A percentile compares a stretch with the other conserved stretches of the same genome.
phyloP scores from a whole-genome alignment of 1,140 invertebrate species.

The Lamellibrachia luymesi region DNA sequence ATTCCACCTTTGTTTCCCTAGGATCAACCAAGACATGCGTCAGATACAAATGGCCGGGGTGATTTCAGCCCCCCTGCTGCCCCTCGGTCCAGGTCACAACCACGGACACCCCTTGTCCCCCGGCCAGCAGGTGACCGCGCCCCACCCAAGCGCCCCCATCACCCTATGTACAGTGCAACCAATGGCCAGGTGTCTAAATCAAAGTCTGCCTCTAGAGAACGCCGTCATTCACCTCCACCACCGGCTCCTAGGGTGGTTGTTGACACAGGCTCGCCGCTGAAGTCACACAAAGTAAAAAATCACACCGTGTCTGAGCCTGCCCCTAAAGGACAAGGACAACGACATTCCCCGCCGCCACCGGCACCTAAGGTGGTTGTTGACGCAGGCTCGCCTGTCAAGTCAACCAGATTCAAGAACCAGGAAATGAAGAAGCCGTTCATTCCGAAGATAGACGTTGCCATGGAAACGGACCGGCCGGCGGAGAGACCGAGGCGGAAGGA shows the following conservation, averaged over 20 bases:
- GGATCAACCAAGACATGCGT: background rate
- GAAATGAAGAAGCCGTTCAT: background rate
- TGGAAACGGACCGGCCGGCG: constrained; percentile 17
- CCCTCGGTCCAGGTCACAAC: background rate
- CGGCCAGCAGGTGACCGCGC: background rate
- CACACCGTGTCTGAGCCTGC: constrained; percentile 15
- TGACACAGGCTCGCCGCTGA: background rate
- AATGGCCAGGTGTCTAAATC: background rate
- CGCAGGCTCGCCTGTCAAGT: background rate
- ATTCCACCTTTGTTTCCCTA: background rate
- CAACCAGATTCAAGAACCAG: background rate
- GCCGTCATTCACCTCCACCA: background rate
- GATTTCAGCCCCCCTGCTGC: background rate
- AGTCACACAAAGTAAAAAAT: background rate
- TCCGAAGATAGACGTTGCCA: constrained; percentile 14
- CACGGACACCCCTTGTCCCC: background rate
- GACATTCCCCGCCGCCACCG: background rate
- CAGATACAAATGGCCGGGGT: background rate
- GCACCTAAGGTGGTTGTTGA: background rate
- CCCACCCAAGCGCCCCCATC: background rate
- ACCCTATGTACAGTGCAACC: background rate
- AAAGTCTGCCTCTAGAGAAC: background rate
- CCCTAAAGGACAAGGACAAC: constrained; percentile 8
- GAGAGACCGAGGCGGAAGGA: constrained; percentile 23
- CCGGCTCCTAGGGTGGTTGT: background rate